phyloP scores from a whole-genome alignment of 1,140 invertebrate species.

The Phymorhynchus buccinoides region DNA sequence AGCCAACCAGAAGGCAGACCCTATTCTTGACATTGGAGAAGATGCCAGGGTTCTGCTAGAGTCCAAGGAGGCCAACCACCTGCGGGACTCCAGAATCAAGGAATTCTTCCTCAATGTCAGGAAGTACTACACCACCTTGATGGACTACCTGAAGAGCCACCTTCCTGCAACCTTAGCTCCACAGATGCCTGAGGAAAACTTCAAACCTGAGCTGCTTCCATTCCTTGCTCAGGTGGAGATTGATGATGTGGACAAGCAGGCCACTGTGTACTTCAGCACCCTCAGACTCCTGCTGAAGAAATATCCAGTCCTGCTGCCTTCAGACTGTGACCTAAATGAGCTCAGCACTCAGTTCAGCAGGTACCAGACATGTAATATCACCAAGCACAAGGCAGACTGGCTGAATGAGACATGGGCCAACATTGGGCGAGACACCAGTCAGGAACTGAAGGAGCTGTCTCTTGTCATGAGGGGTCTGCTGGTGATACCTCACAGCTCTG shows the following conservation, averaged over 20 bases:
- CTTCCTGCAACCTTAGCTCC: neutral
- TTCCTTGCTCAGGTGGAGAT: neutral
- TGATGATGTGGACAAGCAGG: neutral
- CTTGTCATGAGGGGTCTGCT: constrained; percentile 46
- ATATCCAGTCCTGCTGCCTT: constrained; percentile 37
- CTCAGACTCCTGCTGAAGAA: constrained; percentile 21
- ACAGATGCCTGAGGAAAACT: neutral
- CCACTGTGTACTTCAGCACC: neutral
- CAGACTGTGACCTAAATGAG: neutral
- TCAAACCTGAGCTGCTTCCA: neutral
- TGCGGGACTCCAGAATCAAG: constrained; percentile 40
- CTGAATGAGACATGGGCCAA: constrained; percentile 41
- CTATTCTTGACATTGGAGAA: constrained; percentile 42
- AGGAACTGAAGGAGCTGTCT: constrained; percentile 25
- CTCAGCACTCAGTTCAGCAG: constrained; percentile 28
- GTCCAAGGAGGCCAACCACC: constrained; percentile 44
- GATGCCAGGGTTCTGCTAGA: constrained; percentile 35
- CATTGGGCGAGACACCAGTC: constrained; percentile 25
- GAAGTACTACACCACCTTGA: constrained; percentile 36
- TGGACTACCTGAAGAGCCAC: constrained; percentile 39
- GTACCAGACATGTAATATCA: constrained; percentile 35
- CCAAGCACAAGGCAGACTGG: neutral
- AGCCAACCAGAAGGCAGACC: constrained; percentile 3
- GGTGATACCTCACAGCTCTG: constrained; percentile 48
- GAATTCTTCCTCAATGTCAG: constrained; percentile 43